Base-by-base conservation (phyloP, 2,888 invertebrate genomes). In the Hirtodrosophila cameraria region DNA sequence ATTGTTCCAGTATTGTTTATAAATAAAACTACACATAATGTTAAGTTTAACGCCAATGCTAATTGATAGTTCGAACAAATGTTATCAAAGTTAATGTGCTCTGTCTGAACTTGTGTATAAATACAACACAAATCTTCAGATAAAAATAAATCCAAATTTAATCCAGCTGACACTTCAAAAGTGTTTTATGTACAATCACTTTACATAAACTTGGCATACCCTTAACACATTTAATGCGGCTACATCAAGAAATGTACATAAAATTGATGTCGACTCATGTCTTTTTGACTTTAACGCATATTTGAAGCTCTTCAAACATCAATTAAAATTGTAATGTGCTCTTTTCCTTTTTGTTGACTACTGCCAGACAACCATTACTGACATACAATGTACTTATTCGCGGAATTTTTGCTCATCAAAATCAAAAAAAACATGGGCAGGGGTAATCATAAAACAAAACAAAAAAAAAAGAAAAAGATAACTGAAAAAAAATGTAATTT, bases 371-470 rank as follows among this genome's bases (percentile, higher is more conserved):
- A 46, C 20, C 20, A 23, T 2, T n/a, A 36, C 38, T 38, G 36
- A 38, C 20, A 46, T 38, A 23, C 12, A 20, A 20, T 30, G 23
- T 11, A 30, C 28, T 11, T 30, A 36, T 38, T 23, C 15, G 12
- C n/a, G 23, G 18, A 42, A 58, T 52, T 43, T 48, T 31, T 1
- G 15, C 48, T 41, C 52, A 41, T 60, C 31, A 42, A 46, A 48
- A 46, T 16, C 15, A 41, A 8, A 18, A 13, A 25, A 46, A 48
- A 20, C 45, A 52, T 35, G 39, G 8, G n/a, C n/a, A n/a, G n/a
- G n/a, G n/a, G n/a, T n/a, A n/a, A n/a, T n/a, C n/a, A n/a, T n/a
- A n/a, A n/a, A n/a, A n/a, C n/a, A n/a, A n/a, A n/a, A n/a, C n/a
- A n/a, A n/a, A n/a, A n/a, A n/a, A n/a, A n/a, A n/a, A n/a, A 13